Conservation (phyloP, 2,888 invertebrate genomes). For the Hipparchia semele region DNA sequence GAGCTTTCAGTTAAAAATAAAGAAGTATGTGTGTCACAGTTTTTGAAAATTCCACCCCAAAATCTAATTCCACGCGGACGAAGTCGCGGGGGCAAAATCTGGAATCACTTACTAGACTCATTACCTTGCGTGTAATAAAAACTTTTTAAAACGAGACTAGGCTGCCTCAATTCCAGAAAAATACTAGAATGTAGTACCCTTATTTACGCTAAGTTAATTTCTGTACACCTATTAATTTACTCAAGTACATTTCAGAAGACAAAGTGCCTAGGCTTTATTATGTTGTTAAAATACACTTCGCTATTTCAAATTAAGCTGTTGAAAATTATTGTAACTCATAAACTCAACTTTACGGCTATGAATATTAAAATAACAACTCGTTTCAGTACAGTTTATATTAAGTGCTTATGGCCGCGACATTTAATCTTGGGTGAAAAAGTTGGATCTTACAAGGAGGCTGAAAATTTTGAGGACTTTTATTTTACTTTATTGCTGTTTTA, state of each 20-base stretch:
- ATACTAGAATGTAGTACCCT: neutral
- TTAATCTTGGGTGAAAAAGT: slow-evolving; percentile 15
- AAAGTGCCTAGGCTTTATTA: slow-evolving; percentile 5
- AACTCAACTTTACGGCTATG: slow-evolving; percentile 26
- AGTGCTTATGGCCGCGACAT: slow-evolving; percentile 10
- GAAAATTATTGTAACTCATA: slow-evolving; percentile 27
- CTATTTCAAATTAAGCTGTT: slow-evolving; percentile 25
- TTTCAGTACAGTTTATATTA: slow-evolving; percentile 12
- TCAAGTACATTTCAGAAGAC: neutral
- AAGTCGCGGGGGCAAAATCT: too few species aligned
- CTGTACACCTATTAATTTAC: neutral
- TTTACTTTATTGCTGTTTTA: slow-evolving; percentile 1
- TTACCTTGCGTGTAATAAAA: too few species aligned
- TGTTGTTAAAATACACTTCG: slow-evolving; percentile 5
- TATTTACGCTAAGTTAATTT: neutral
- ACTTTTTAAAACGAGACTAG: neutral
- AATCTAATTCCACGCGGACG: too few species aligned
- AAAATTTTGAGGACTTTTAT: neutral
- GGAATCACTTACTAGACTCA: too few species aligned
- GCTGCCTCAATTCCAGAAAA: neutral
- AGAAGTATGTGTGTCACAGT: too few species aligned
- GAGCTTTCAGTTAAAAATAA: too few species aligned
- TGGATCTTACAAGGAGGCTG: neutral
- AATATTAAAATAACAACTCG: slow-evolving; percentile 23
- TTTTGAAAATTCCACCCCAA: too few species aligned